phyloP scores from a whole-genome alignment of 2,113 vertebrate genomes.

The Atrichornis clamosus region DNA sequence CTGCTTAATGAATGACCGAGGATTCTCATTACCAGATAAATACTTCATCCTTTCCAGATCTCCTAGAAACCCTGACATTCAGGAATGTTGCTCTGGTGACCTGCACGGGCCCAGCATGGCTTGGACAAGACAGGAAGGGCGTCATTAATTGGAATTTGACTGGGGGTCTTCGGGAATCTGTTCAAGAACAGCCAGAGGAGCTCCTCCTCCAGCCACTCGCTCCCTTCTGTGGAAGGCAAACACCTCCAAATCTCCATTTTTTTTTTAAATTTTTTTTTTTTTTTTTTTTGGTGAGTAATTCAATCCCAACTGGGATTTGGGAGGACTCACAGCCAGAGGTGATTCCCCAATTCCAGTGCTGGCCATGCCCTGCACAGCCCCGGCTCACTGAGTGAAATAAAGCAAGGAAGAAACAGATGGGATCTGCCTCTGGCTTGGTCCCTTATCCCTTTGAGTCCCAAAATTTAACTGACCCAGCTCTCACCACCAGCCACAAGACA shows the following conservation, averaged over 20 bases:
- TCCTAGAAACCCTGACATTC: background rate
- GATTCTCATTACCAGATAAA: background rate
- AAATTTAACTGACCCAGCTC: background rate
- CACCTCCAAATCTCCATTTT: background rate
- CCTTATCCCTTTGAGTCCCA: rapidly evolving
- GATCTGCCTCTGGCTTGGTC: no score
- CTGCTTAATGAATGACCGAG: background rate
- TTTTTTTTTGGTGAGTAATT: background rate
- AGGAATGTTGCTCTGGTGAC: no score
- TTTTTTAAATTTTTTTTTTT: background rate
- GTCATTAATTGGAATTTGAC: background rate
- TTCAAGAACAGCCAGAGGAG: background rate
- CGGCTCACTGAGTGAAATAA: no score
- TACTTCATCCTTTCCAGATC: background rate
- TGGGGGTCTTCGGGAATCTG: background rate
- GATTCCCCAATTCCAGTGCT: no score
- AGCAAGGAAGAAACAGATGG: background rate
- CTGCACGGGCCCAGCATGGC: background rate
- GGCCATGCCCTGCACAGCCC: no score
- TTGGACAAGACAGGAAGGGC: background rate
- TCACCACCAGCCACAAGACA: background rate
- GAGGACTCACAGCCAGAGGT: background rate
- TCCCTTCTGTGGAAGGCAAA: background rate
- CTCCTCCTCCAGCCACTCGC: background rate
- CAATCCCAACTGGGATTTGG: background rate